Conservation (phyloP, 2,113 vertebrate species). For the Gallinago undulata region DNA sequence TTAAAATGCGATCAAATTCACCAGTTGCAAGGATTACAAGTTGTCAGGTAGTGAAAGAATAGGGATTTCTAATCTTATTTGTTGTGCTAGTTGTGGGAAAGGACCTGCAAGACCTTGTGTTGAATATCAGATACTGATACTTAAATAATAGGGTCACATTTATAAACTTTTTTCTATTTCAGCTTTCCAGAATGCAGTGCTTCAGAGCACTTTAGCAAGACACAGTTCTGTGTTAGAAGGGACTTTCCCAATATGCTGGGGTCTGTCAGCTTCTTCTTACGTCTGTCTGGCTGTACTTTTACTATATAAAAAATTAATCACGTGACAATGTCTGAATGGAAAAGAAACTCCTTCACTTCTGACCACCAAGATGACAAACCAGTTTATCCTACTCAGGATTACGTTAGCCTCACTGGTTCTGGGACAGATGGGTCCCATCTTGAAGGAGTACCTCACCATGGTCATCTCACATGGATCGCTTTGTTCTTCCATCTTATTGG, state of each 20-base stretch:
- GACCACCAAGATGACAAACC: neutral
- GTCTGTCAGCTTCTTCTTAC: neutral
- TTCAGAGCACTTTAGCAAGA: neutral
- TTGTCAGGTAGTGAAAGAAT: neutral
- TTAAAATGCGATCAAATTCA: neutral
- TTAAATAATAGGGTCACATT: neutral
- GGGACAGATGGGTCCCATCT: neutral
- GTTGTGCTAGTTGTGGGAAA: neutral
- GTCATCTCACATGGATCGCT: neutral
- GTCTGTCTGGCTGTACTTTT: neutral
- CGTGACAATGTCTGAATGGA: neutral
- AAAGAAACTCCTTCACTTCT: neutral
- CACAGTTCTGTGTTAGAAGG: neutral
- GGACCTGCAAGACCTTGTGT: neutral
- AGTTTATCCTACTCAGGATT: neutral
- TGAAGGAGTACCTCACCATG: neutral
- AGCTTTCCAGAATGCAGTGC: neutral
- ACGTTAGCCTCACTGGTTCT: accelerated
- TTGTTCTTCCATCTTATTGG: neutral
- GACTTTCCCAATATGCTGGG: neutral
- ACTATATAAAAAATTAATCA: neutral
- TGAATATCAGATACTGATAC: neutral
- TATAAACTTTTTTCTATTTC: neutral
- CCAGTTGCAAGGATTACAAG: neutral
- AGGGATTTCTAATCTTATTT: neutral